phyloP scores from a whole-genome alignment of 1,140 invertebrate genomes.

The Stegodyphus dumicola region DNA sequence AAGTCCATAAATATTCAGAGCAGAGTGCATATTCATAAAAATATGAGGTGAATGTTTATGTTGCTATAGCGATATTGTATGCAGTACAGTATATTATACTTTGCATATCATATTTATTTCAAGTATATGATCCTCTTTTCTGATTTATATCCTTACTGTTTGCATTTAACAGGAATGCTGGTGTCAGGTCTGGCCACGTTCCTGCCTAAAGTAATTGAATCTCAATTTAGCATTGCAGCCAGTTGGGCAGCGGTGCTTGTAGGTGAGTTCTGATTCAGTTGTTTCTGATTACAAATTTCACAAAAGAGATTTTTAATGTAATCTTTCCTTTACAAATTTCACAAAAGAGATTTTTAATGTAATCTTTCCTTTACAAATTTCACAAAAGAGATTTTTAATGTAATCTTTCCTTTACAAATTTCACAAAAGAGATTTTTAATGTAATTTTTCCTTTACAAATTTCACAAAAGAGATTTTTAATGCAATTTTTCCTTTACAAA shows the following conservation, averaged over 20 bases:
- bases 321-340: background rate
- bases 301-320: background rate
- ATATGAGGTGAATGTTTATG: too few species aligned
- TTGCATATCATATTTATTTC: too few species aligned
- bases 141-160: background rate
- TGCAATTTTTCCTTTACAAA: background rate
- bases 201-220: slow-evolving; percentile 84
- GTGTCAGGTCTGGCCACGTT: slow-evolving; percentile 85
- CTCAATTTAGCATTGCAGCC: slow-evolving; percentile 82
- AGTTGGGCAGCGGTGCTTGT: slow-evolving; percentile 80
- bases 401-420: background rate
- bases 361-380: background rate
- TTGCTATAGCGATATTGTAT: too few species aligned
- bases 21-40: too few species aligned
- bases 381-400: background rate
- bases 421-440: background rate
- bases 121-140: too few species aligned
- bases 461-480: background rate
- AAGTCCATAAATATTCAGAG: too few species aligned
- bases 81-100: too few species aligned
- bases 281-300: background rate
- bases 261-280: slow-evolving; percentile 71
- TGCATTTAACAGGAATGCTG: slow-evolving; percentile 71
- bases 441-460: background rate
- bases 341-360: background rate